A percentile compares a stretch with the other conserved stretches of the same genome.
phyloP scores from a whole-genome alignment of 2,888 invertebrate species.

The Argyresthia goedartella region DNA sequence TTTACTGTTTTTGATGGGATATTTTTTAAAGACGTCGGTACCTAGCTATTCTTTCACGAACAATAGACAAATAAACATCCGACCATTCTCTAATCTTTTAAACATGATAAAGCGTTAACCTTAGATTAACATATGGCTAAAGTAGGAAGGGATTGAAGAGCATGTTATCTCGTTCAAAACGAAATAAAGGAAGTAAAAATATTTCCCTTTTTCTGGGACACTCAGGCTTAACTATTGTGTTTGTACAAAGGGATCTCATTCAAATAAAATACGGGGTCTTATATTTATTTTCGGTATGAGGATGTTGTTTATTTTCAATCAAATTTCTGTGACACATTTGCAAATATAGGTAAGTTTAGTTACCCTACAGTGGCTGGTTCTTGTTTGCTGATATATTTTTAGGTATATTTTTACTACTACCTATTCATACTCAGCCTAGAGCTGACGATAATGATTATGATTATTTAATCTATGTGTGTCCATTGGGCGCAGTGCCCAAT shows the following conservation, averaged over 20 bases:
- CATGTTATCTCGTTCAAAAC: conserved; percentile 41
- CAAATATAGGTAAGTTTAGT: no score
- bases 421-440: no score
- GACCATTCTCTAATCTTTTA: conserved; percentile 33
- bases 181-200: conserved; percentile 42
- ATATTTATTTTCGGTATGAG: conserved; percentile 7
- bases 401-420: neutral
- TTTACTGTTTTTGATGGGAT: no score
- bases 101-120: conserved; percentile 45
- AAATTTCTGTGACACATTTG: conserved; percentile 1
- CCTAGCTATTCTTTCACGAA: neutral
- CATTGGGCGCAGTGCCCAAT: no score
- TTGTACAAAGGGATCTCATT: conserved; percentile 37
- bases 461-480: no score
- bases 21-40: no score
- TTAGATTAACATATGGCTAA: conserved; percentile 55
- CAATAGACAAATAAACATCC: conserved; percentile 27
- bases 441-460: no score
- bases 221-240: conserved; percentile 45
- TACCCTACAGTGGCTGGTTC: no score
- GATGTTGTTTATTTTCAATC: conserved; percentile 11
- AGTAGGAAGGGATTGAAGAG: conserved; percentile 48
- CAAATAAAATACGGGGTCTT: conserved; percentile 22
- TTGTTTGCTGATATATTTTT: neutral
- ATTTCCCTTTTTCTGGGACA: conserved; percentile 35